Evolutionary conservation across 2,888 invertebrate species (phyloP), one percentile per base, ranked within the genome.

Genomic region (Epirrhoe tristata): DNA sequence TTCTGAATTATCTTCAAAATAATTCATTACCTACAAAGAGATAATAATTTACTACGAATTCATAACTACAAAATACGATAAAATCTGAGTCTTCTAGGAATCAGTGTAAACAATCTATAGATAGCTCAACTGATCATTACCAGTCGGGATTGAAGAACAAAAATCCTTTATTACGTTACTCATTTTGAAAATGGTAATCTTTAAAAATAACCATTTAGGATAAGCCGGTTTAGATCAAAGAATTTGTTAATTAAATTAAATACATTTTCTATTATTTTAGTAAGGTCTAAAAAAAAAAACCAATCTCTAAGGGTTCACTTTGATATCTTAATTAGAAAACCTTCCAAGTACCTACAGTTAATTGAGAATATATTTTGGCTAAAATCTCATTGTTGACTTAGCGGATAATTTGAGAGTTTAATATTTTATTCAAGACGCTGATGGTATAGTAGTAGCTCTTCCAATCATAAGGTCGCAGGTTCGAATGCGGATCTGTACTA

Each of bases 311-410:
- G 65, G 60, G 60, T 56, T 24, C 51, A 53, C 70, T 69, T 69
- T 72, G 70, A 70, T 72, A 55, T 76, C 77, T 76, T 67, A 67
- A 72, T 72, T 69, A 67, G n/a, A 8, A 51, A 59, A 52, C 69
- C 72, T 66, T 81, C 78, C 74, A 67, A 82, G 80, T 81, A n/a
- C n/a, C n/a, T n/a, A 77, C 76, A 76, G 77, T 77, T 81, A 82
- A 84, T 83, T 81, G 76, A 81, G 80, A 79, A 76, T 75, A 79
- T 80, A 46, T 50, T 56, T 51, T 56, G 10, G 16, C 55, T 39
- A 56, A 57, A 67, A 67, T 56, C 67, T 60, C 32, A 48, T 8
- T 57, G 58, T 51, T 61, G 54, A 57, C 32, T 61, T 63, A 24
- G 46, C 55, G 46, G 50, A 65, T 69, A 63, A 66, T 63, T 71